These are phyloP conservation scores for Pachycephala philippinensis DNA, from an alignment of 2,113 vertebrate species.

Conservation along the genomic window DNA sequence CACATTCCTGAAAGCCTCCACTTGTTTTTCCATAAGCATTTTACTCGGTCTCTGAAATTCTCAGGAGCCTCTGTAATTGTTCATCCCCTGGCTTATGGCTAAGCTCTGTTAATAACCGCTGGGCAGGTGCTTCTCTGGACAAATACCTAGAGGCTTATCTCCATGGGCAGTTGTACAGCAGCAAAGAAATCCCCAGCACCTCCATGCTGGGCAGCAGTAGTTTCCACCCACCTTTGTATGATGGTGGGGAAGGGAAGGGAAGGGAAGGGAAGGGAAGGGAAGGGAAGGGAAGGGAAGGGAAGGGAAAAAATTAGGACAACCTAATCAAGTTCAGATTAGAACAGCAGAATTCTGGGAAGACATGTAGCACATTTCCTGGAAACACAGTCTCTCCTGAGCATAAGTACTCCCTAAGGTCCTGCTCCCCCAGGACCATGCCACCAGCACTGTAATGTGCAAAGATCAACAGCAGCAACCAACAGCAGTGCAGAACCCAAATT, in stretches of 20 bases:
- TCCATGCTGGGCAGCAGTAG: not conserved
- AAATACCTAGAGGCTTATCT: not conserved
- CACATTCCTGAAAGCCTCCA: not conserved
- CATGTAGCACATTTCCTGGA: not conserved
- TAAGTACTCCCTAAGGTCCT: not conserved
- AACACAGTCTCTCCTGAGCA: fast-evolving
- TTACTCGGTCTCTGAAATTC: not conserved
- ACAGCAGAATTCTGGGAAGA: not conserved
- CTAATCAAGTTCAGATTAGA: not conserved
- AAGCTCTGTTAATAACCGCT: not conserved
- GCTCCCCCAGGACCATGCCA: not conserved
- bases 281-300: no score
- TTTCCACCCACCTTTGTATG: not conserved
- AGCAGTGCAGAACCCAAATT: not conserved
- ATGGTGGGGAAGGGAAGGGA: no score
- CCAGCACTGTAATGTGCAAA: not conserved
- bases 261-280: no score
- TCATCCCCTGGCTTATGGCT: not conserved
- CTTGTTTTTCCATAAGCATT: not conserved
- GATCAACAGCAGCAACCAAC: not conserved
- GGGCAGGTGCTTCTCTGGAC: not conserved
- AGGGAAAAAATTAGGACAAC: not conserved
- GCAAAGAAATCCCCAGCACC: not conserved
- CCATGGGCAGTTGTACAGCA: not conserved
- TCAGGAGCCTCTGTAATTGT: not conserved